Percentiles rank a stretch among this genome's conserved stretches.
Conservation (phyloP, 2,888 invertebrate species). For the Tetragonisca angustula region DNA sequence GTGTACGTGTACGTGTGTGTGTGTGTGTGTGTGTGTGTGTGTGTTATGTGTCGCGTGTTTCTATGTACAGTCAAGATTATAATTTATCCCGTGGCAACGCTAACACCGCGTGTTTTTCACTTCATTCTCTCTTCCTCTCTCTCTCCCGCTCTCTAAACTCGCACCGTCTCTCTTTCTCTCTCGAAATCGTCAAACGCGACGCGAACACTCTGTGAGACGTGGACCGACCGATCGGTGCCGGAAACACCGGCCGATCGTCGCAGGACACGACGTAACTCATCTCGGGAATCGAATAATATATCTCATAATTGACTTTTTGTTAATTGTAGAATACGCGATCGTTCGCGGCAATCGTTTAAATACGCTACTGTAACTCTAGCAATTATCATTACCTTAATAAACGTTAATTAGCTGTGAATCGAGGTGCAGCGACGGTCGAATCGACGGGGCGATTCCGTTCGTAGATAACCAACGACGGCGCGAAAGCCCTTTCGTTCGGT, state of each 20-base stretch:
- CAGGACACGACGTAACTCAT: conserved; percentile 49
- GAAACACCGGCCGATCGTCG: conserved; percentile 16
- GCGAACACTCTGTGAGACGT: conserved; percentile 49
- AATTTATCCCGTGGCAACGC: conserved; percentile 55
- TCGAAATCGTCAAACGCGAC: conserved; percentile 22
- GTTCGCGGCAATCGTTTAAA: conserved; percentile 71
- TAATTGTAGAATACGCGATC: conserved; percentile 74
- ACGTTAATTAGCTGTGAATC: conserved; percentile 57
- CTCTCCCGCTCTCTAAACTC: conserved; percentile 5
- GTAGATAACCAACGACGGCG: too few relatives aligned
- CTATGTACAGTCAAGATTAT: conserved; percentile 74
- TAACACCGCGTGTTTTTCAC: conserved; percentile 51
- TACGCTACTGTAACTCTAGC: conserved; percentile 58
- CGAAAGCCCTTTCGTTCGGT: not conserved
- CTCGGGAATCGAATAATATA: conserved; percentile 57
- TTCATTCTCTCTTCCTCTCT: conserved; percentile 2
- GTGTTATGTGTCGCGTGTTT: not conserved
- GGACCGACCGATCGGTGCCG: conserved; percentile 51
- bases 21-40: not conserved
- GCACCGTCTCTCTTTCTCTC: conserved; percentile 15
- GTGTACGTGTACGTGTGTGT: conserved; percentile 46
- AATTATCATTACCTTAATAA: conserved; percentile 55
- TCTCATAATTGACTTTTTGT: conserved; percentile 80
- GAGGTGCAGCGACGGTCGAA: conserved; percentile 40
- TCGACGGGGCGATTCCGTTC: not conserved